Percentiles rank a stretch among this genome's conserved stretches.
Conservation (phyloP, 2,113 vertebrate genomes). For the Formicarius rufipectus region DNA sequence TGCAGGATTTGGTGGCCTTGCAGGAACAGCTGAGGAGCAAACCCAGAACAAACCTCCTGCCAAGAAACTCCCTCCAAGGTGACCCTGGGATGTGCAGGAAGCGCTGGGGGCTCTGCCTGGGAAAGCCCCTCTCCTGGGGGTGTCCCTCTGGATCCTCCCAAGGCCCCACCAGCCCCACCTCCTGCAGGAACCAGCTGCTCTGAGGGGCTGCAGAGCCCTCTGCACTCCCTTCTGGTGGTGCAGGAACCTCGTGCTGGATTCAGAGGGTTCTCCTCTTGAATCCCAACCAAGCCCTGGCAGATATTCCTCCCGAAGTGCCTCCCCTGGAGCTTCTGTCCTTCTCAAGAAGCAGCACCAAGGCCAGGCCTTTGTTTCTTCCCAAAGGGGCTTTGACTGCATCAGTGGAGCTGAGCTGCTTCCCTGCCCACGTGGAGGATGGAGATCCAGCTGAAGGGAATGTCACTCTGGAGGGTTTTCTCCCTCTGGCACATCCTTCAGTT, state of each 20-base stretch:
- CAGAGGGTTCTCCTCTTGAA: not conserved
- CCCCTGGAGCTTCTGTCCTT: not conserved
- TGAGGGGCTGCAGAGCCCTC: not conserved
- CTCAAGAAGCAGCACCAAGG: not conserved
- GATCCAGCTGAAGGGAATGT: not conserved
- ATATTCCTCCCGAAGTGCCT: not conserved
- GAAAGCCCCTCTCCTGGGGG: not conserved
- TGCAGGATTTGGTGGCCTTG: not conserved
- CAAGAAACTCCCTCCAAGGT: not conserved
- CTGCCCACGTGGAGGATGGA: not conserved
- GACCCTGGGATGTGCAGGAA: not conserved
- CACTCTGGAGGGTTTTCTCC: not conserved
- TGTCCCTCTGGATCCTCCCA: not conserved
- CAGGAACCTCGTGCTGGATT: not conserved
- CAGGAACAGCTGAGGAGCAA: not conserved
- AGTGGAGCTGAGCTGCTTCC: constrained; percentile 10
- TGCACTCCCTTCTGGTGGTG: not conserved
- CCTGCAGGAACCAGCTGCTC: not conserved
- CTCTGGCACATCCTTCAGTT: not conserved
- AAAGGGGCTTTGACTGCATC: constrained; percentile 36
- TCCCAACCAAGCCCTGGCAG: not conserved
- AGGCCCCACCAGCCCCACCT: not conserved
- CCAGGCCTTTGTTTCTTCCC: not conserved
- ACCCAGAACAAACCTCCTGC: not conserved
- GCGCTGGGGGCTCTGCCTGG: not conserved